Percentiles rank a stretch among this genome's conserved stretches.
phyloP scores from a whole-genome alignment of 2,113 vertebrate genomes.

The Baryphthengus martii region DNA sequence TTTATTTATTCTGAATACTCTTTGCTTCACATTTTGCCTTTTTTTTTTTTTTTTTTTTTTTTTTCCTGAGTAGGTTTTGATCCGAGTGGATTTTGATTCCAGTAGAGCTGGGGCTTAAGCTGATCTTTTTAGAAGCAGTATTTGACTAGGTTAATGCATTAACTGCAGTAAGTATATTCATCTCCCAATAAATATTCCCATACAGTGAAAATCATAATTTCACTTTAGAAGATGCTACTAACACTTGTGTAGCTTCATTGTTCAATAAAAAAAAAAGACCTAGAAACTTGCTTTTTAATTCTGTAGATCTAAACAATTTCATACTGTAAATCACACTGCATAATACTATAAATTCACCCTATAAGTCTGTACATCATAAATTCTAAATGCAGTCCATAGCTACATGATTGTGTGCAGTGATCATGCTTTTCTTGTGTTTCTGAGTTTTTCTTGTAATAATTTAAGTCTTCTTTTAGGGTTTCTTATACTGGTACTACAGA shows the following conservation, averaged over 20 bases:
- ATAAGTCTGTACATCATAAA: background rate
- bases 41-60: no score
- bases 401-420: background rate
- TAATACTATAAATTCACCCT: background rate
- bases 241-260: background rate
- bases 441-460: background rate
- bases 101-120: background rate
- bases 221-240: background rate
- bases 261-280: background rate
- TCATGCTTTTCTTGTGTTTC: background rate
- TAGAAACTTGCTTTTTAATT: background rate
- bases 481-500: background rate
- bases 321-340: background rate
- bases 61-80: no score
- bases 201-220: background rate
- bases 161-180: background rate
- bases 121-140: background rate
- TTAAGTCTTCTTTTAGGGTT: background rate
- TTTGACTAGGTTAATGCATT: background rate
- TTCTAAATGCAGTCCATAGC: background rate
- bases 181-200: background rate
- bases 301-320: background rate
- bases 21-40: background rate
- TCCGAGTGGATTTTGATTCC: background rate
- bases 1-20: background rate